Base-by-base conservation (phyloP, 2,797 vertebrate genomes). In the Miichthys miiuy region DNA sequence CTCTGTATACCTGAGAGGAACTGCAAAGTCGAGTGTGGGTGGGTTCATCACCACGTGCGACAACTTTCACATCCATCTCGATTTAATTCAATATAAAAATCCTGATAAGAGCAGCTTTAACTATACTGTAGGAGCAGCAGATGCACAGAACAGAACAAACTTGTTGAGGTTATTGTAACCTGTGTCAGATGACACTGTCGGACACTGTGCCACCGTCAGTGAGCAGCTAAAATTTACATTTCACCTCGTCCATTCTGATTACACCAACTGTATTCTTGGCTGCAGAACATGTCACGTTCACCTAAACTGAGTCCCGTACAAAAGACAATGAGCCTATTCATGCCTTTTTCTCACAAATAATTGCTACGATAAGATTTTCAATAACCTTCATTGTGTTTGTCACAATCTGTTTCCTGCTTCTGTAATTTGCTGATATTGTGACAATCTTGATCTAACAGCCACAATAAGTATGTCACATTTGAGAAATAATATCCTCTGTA, bases 271-370 rank as follows among this genome's bases (percentile, higher is more conserved):
- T 25, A 52, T 54, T 81, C 20, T 73, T 76, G 62, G 81, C 85
- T 75, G 64, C 44, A 34, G 25, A 56, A 25, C 21, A 23, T n/a
- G 27, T 5, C 63, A 60, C 10, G 25, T 72, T 70, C 64, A 20
- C 68, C 54, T 61, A 21, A 80, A 68, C 56, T 41, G 44, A 21
- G 48, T 56, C 68, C 23, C 72, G 41, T 48, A 55, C 46, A 54
- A 30, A 79, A 73, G 34, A 81, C 79, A 84, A 79, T 64, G 58
- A 84, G 12, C 25, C 75, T 21, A 73, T 81, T 85, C 63, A 82
- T 58, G 63, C 1, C 5, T 48, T 61, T 77, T 72, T 80, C 52
- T 77, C 38, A 55, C 47, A 79, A 83, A 76, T 78, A 46, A 80
- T 61, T 21, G 20, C 47, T 6, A 66, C 10, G 30, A 77, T 68